phyloP scores from a whole-genome alignment of 37 sponge, comb jelly and placozoan species.

The Mnemiopsis leidyi region DNA sequence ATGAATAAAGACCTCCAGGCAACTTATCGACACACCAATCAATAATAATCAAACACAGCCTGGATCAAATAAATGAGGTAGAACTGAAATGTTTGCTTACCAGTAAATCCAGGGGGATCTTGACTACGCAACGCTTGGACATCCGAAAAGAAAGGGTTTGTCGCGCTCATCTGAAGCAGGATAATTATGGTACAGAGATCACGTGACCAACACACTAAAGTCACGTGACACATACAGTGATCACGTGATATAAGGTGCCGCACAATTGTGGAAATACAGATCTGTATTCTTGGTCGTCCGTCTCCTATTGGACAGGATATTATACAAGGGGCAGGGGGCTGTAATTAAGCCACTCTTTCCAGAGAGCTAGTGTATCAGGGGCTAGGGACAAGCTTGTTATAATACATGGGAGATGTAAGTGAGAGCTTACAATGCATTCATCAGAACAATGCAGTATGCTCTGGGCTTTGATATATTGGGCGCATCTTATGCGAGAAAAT shows the following conservation, averaged over 20 bases:
- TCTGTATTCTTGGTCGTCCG: no score
- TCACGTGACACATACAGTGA: background rate
- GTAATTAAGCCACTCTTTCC: no score
- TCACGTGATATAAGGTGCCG: background rate
- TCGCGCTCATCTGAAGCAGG: constrained; percentile 1
- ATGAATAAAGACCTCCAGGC: background rate
- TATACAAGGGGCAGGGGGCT: no score
- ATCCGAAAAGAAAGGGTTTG: constrained; percentile 43
- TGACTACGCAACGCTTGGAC: background rate
- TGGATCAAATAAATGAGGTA: background rate
- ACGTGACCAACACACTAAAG: background rate
- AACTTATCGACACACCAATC: background rate
- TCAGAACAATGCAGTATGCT: no score
- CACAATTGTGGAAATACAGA: no score
- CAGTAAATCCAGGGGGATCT: background rate
- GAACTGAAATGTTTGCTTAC: background rate
- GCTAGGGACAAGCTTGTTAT: no score
- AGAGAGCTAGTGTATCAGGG: no score
- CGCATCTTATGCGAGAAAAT: no score
- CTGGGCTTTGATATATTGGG: no score
- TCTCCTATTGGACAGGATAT: no score
- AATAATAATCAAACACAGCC: background rate
- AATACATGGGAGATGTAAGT: no score
- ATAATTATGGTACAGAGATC: background rate
- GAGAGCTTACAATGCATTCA: no score